Evolutionary conservation across 2,888 invertebrate species (phyloP), one percentile per base, ranked within the genome.

Genomic region (Lepas anatifera): DNA sequence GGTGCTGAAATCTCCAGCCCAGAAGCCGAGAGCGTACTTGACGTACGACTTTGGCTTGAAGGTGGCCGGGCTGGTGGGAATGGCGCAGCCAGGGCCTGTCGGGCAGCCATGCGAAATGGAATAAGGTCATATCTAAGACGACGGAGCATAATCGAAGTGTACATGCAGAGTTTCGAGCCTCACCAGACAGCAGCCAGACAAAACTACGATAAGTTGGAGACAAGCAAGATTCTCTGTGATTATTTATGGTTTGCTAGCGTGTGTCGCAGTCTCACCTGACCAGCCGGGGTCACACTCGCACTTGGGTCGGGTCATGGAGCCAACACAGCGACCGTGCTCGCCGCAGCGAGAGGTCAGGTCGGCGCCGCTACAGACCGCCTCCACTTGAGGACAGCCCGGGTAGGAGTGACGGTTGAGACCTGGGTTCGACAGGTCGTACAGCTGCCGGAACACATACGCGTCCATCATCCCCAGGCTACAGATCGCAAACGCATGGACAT

Each of bases 231-330:
- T 39, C 8, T 39, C 8, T 13, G 13, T 39, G n/a, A n/a, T 39
- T 7, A 39, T 13, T 39, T 39, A 39, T 39, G 13, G 39, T 39
- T 7, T 39, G 7, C 39, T 39, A 13, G 13, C 39, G 7, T 39
- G 39, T 39, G 39, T 10, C 39, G 7, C 39, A 13, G 39, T 39
- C 39, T 39, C 74, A 13, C 97, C 97, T 0, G 91, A 91, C 89
- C 90, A 99, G 16, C 98, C 98, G 0, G 97, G 95, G 75, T 90
- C 88, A 77, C 99, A 99, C 76, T 92, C 90, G 79, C 99, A 99
- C 72, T 89, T 86, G 0, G 92, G 77, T 29, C 71, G 71, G 27
- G 71, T 70, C 29, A 93, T 88, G 77, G 92, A 91, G 13, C 94
- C 95, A 18, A 93, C 89, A 80, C 97, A 97, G 32, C 89, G 89